Evolutionary conservation across 2,888 invertebrate species (phyloP).

Genomic region (Campaea margaritaria): DNA sequence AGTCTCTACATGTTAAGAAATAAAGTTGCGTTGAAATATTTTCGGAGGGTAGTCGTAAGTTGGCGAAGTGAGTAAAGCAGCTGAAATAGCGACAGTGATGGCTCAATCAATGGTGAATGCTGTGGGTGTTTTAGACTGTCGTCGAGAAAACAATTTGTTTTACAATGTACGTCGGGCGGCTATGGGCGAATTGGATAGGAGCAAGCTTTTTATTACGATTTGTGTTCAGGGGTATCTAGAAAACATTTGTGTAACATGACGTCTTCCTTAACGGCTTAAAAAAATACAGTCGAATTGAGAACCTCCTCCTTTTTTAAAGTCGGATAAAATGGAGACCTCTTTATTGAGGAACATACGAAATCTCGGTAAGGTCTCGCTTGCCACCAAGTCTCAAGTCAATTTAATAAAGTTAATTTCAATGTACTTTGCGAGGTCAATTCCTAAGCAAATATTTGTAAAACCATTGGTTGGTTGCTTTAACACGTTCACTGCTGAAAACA

Average conservation of each 20-base stretch:
- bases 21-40: conserved; percentile 29
- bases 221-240: conserved; percentile 1
- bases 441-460: too few species aligned
- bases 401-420: too few species aligned
- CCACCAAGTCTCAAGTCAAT: too few species aligned
- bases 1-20: conserved; percentile 20
- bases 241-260: conserved; percentile 2
- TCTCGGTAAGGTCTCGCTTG: too few species aligned
- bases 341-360: too few species aligned
- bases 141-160: conserved; percentile 77
- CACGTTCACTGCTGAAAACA: too few species aligned
- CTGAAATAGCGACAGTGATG: conserved; percentile 74
- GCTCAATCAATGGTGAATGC: conserved; percentile 76
- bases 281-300: too few species aligned
- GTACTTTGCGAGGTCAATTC: too few species aligned
- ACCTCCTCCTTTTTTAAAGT: too few species aligned
- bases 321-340: too few species aligned
- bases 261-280: too few species aligned
- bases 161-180: conserved; percentile 65
- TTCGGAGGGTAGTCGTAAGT: conserved; percentile 35
- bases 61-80: conserved; percentile 61
- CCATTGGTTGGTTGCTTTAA: too few species aligned
- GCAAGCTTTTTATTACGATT: conserved; percentile 32
- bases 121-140: conserved; percentile 73
- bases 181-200: conserved; percentile 37